Conservation (phyloP, 1,140 invertebrate genomes). For the Brachionus manjavacas region DNA sequence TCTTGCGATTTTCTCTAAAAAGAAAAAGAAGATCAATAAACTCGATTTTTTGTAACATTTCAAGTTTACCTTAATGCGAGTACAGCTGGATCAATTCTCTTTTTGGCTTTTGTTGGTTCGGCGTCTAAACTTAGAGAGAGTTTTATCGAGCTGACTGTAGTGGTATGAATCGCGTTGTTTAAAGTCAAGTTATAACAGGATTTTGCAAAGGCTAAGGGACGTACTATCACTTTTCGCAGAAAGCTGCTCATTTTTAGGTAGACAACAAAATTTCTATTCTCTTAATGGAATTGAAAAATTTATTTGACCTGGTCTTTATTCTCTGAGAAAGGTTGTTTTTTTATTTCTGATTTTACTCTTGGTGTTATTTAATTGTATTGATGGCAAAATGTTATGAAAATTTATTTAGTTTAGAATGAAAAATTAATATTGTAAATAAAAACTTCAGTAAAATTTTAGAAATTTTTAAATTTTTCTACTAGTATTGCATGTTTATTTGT, state of each 20-base stretch:
- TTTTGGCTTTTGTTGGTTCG: conserved; percentile 35
- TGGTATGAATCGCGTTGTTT: neutral
- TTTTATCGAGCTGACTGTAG: neutral
- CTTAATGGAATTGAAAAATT: neutral
- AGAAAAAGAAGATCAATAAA: neutral
- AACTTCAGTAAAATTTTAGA: neutral
- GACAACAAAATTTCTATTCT: neutral
- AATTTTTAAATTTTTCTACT: neutral
- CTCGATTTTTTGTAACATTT: neutral
- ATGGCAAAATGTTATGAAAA: conserved; percentile 20
- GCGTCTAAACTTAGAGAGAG: neutral
- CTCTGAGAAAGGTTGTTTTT: neutral
- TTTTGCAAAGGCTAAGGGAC: neutral
- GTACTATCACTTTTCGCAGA: neutral
- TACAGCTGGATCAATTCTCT: conserved; percentile 26
- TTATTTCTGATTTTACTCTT: neutral
- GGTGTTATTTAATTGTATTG: neutral
- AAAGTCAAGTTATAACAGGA: neutral
- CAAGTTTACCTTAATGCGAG: neutral
- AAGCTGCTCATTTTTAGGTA: neutral
- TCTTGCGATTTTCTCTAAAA: conserved; percentile 33
- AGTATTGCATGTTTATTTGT: neutral
- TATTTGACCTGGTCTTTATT: neutral
- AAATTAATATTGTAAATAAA: neutral
- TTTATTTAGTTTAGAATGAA: neutral